A percentile compares a stretch with the other conserved stretches of the same genome.
These are phyloP conservation scores for Zhengitettix transpicula DNA, from an alignment of 2,888 invertebrate species.

Conservation along the genomic window DNA sequence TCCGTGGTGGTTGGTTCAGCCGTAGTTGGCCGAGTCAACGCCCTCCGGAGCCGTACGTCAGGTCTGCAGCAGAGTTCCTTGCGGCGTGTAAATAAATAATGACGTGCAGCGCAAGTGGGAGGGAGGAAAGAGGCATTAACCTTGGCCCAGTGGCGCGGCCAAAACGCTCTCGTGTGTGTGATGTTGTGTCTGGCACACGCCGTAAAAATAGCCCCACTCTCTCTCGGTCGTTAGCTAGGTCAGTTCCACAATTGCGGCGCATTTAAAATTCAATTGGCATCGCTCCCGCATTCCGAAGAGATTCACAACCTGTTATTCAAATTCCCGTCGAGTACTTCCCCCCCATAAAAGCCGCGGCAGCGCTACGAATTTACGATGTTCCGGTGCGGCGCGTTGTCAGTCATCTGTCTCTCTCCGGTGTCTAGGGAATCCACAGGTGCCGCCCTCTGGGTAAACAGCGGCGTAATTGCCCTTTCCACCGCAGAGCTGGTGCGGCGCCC, in stretches of 20 bases:
- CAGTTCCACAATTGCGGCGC: neutral
- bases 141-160: neutral
- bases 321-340: neutral
- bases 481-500: too few relatives aligned
- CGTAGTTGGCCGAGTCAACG: too few relatives aligned
- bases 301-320: neutral
- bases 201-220: neutral
- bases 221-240: neutral
- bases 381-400: neutral
- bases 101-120: neutral
- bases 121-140: neutral
- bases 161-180: neutral
- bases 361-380: neutral
- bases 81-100: neutral
- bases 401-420: neutral
- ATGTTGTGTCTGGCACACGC: neutral
- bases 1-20: too few relatives aligned
- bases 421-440: neutral
- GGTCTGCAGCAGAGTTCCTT: too few relatives aligned
- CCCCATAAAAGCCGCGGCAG: neutral
- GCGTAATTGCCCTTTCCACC: too few relatives aligned
- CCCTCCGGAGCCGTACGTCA: too few relatives aligned
- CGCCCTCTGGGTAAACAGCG: neutral
- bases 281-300: neutral
- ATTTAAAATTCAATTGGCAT: neutral